phyloP scores from a whole-genome alignment of 2,113 vertebrate genomes.

The Sialia sialis region DNA sequence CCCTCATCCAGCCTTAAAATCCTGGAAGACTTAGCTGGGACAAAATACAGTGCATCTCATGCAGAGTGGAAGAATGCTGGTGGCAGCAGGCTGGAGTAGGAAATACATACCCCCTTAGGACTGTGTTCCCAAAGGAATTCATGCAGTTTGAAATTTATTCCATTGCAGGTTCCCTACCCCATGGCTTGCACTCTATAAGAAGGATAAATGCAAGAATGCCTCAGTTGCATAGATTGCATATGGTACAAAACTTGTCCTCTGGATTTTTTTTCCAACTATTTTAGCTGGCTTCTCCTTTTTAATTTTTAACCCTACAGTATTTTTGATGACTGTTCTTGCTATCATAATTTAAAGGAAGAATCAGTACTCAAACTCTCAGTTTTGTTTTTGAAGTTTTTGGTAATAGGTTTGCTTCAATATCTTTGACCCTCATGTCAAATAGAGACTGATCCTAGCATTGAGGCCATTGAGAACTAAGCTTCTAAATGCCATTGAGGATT shows the following conservation, averaged over 20 bases:
- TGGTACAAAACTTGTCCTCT: not conserved
- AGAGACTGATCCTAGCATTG: not conserved
- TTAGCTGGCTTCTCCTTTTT: not conserved
- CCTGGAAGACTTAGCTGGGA: not conserved
- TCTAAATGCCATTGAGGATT: not conserved
- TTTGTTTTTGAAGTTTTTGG: not conserved
- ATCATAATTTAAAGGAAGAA: not conserved
- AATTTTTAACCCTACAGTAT: not conserved
- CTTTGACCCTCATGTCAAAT: not conserved
- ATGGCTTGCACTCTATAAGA: not conserved
- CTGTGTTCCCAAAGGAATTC: not conserved
- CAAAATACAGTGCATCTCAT: not conserved
- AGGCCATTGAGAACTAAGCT: not conserved
- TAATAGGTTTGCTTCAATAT: not conserved
- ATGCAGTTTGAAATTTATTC: not conserved
- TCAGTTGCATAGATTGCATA: not conserved
- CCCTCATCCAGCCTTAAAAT: not conserved
- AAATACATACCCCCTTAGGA: not conserved
- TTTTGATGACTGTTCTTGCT: not conserved
- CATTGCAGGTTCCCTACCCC: not conserved
- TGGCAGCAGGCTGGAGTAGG: not conserved
- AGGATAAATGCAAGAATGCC: not conserved
- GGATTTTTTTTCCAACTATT: not conserved
- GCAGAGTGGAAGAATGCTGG: not conserved
- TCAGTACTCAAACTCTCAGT: not conserved